phyloP scores from a whole-genome alignment of 1,140 invertebrate species.

The Cepaea nemoralis region DNA sequence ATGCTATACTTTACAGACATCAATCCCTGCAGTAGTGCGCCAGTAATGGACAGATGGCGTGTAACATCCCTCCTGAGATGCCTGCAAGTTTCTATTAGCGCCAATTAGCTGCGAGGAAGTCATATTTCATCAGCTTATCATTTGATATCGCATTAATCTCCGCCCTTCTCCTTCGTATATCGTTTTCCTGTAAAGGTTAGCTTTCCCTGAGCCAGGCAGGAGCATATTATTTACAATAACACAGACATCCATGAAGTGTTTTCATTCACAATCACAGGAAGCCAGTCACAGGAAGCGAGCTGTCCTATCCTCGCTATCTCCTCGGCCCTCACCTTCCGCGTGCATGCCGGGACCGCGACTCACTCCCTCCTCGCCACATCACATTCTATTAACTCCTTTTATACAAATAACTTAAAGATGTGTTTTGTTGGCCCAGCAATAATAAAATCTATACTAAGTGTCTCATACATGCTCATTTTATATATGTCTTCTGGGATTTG shows the following conservation, averaged over 20 bases:
- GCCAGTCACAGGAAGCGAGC: too few species aligned
- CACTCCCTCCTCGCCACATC: too few species aligned
- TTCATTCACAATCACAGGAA: not conserved
- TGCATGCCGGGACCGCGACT: too few species aligned
- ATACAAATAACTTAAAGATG: too few species aligned
- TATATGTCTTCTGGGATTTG: too few species aligned
- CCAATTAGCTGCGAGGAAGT: conserved; percentile 12
- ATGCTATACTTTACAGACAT: not conserved
- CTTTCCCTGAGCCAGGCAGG: not conserved
- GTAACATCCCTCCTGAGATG: not conserved
- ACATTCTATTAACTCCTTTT: too few species aligned
- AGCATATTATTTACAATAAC: not conserved
- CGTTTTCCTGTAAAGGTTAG: not conserved
- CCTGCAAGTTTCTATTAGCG: conserved; percentile 12
- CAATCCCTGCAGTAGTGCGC: not conserved
- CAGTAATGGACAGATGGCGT: conserved; percentile 12
- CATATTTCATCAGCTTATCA: conserved; percentile 5
- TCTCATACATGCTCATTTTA: too few species aligned
- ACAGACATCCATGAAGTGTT: not conserved
- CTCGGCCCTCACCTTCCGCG: too few species aligned
- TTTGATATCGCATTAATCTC: not conserved
- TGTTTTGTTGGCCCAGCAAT: too few species aligned
- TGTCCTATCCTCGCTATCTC: too few species aligned
- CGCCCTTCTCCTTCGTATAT: not conserved
- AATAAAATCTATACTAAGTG: too few species aligned